phyloP scores from a whole-genome alignment of 1,140 invertebrate genomes.

The Panagrolaimus sp. region DNA sequence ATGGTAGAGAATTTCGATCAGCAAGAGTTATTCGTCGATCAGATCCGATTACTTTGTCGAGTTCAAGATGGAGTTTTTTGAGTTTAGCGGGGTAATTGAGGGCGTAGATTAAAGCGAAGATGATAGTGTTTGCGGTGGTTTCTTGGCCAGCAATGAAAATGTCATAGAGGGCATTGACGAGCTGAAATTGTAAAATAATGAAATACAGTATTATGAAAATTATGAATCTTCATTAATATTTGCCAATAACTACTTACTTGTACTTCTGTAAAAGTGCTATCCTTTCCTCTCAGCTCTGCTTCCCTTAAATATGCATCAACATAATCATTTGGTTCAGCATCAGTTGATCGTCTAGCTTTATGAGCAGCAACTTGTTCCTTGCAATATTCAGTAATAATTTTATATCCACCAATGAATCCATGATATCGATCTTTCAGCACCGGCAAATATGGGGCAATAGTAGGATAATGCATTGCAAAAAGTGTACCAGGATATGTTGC shows the following conservation, averaged over 20 bases:
- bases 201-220: no score
- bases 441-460: neutral
- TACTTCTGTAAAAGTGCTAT: neutral
- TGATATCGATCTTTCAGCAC: neutral
- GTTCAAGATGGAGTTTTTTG: constrained; percentile 21
- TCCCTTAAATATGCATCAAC: constrained; percentile 9
- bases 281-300: neutral
- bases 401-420: neutral
- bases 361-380: neutral
- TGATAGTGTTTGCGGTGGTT: neutral
- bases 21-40: constrained; percentile 23
- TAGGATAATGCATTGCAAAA: neutral
- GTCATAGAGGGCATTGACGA: constrained; percentile 16
- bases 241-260: no score
- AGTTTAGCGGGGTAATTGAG: constrained; percentile 22
- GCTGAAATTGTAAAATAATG: no score
- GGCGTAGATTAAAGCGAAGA: constrained; percentile 13
- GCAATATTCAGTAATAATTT: neutral
- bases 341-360: neutral
- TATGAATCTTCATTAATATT: no score
- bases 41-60: constrained; percentile 21
- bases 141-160: constrained; percentile 20
- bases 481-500: neutral
- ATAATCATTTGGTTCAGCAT: constrained; percentile 19
- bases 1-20: constrained; percentile 18